Evolutionary conservation across 2,888 invertebrate genomes (phyloP).

Genomic region (Balanococcus diminutus): DNA sequence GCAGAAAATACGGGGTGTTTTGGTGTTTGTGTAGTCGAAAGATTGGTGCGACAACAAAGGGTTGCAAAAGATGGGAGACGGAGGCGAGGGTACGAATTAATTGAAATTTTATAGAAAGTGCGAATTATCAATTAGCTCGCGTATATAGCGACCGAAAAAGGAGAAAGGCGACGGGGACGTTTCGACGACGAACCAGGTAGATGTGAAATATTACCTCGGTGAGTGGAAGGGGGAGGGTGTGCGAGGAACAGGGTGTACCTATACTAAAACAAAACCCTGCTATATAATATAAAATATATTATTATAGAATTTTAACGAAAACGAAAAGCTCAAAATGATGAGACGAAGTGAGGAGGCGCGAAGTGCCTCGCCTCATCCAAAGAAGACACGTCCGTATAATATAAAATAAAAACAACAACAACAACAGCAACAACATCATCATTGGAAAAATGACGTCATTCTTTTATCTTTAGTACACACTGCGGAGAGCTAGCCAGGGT

Average conservation of each 20-base stretch:
- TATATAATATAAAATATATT: too few species aligned
- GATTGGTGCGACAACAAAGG: not conserved
- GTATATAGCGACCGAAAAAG: too few species aligned
- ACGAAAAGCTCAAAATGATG: too few species aligned
- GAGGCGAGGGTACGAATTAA: not conserved
- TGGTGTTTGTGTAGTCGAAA: not conserved
- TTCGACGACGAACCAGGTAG: too few species aligned
- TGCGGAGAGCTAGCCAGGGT: slow-evolving; percentile 9
- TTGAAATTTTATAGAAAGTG: not conserved
- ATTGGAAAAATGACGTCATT: slow-evolving; percentile 38
- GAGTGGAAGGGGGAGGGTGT: not conserved
- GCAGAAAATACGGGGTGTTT: not conserved
- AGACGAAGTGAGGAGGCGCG: not conserved
- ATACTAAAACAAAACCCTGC: too few species aligned
- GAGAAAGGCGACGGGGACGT: not conserved
- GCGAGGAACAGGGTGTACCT: too few species aligned
- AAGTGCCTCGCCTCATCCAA: not conserved
- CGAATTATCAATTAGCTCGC: not conserved
- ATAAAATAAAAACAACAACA: slow-evolving; percentile 16
- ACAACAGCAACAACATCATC: not conserved
- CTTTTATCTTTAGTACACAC: slow-evolving; percentile 22
- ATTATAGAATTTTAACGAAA: not conserved
- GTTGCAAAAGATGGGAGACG: not conserved
- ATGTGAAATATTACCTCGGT: too few species aligned
- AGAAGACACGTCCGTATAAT: slow-evolving; percentile 2